Base-by-base conservation (phyloP, 2,797 vertebrate genomes). In the Pyrocephalus nanus region DNA sequence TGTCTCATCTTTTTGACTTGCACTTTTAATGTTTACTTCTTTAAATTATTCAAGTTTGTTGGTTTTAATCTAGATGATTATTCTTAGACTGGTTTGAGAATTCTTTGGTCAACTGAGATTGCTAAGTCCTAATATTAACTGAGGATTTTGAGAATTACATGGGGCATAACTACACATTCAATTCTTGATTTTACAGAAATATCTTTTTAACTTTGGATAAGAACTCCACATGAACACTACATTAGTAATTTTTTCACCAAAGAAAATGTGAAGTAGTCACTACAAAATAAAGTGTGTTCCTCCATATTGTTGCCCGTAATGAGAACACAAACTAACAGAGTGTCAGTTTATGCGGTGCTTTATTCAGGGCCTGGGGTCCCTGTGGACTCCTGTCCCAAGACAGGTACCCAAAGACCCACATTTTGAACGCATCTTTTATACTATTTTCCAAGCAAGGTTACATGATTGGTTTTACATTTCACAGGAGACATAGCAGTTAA, bases 91-190 rank as follows among this genome's bases (percentile, higher is more conserved):
- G 12, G 38, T 73, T 73, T 70, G 29, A 70, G 32, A 87, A 92
- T 29, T 73, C 19, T 48, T 77, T 40, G 11, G 3, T 66, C 12
- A 34, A 0, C 0, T 47, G 15, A 34, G 47, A 38, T 78, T 78
- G 12, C 4, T 62, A 69, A 72, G 4, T 8, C 11, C 3, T 38
- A 22, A 9, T n/a, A 32, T 38, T 55, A 67, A 64, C 4, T 5
- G 1, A 1, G 12, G 18, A 51, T 3, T 26, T 60, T 22, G n/a
- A 2, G 0, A 50, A 77, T 62, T 50, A 36, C 11, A 17, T 32
- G 16, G 6, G 8, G 4, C 9, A 34, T 51, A 9, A 43, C n/a
- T 40, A 30, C 5, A 43, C 5, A 15, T 53, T 73, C 22, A 70
- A 0, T 23, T 34, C 20, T 36, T 16, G 30, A 77, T 25, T 70